Evolutionary conservation across 2,797 vertebrate species (phyloP).

Genomic region (Thunnus albacares): DNA sequence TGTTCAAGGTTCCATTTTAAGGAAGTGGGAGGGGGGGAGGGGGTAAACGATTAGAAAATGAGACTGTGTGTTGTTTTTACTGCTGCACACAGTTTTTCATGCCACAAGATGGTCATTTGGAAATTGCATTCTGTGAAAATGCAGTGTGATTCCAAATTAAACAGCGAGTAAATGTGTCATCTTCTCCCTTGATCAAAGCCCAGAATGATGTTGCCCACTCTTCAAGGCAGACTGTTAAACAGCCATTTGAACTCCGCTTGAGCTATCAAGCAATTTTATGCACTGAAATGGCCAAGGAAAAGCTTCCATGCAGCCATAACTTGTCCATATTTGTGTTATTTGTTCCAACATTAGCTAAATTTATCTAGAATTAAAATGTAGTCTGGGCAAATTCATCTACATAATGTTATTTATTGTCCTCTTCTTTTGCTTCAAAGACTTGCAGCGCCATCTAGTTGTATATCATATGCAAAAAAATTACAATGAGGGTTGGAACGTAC

Average conservation of each 20-base stretch:
- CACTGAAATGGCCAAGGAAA: conserved; percentile 6
- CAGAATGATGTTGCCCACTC: conserved; percentile 24
- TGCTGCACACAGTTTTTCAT: conserved; percentile 15
- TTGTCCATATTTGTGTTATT: conserved; percentile 48
- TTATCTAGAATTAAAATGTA: conserved; percentile 51
- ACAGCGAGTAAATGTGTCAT: conserved; percentile 39
- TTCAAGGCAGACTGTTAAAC: conserved; percentile 55
- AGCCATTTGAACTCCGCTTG: conserved; percentile 44
- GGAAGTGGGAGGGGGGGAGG: neutral
- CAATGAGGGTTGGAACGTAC: neutral
- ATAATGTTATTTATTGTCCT: conserved; percentile 59
- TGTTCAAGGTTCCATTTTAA: neutral
- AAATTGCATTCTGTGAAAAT: conserved; percentile 41
- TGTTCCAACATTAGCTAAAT: conserved; percentile 43
- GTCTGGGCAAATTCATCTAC: conserved; percentile 38
- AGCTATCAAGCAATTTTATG: conserved; percentile 49
- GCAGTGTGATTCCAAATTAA: conserved; percentile 51
- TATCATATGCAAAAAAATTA: conserved; percentile 47
- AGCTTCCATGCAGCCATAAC: conserved; percentile 16
- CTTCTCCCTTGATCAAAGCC: conserved; percentile 21
- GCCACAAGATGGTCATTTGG: conserved; percentile 27
- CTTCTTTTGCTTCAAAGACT: conserved; percentile 47
- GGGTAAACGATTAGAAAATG: neutral
- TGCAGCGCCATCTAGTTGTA: neutral
- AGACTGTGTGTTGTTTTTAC: conserved; percentile 18